phyloP scores from a whole-genome alignment of 1,140 invertebrate genomes.

The Aphis craccivora region DNA sequence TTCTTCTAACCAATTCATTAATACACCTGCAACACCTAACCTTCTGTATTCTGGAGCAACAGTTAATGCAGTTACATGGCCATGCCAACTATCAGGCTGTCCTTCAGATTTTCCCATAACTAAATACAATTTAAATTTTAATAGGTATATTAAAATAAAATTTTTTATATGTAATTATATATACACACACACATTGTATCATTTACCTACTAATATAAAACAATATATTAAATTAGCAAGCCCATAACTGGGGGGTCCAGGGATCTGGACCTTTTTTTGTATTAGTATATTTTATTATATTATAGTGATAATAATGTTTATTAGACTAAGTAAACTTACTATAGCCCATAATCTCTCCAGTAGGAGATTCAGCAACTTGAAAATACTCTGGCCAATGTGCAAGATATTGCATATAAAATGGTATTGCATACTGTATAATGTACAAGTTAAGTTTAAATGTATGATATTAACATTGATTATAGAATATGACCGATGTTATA shows the following conservation, averaged over 20 bases:
- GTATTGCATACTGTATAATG: conserved; percentile 81
- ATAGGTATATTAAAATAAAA: too few species aligned
- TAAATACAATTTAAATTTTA: conserved; percentile 66
- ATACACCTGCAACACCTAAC: conserved; percentile 86
- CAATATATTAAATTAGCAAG: too few species aligned
- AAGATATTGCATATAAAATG: conserved; percentile 97
- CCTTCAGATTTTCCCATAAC: conserved; percentile 99
- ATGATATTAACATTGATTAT: neutral
- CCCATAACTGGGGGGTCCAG: too few species aligned
- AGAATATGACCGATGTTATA: too few species aligned
- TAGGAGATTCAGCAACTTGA: conserved; percentile 93
- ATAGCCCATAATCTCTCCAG: conserved; percentile 97
- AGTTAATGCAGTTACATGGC: conserved; percentile 96
- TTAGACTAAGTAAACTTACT: conserved; percentile 74
- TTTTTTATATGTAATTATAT: too few species aligned
- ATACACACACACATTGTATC: too few species aligned
- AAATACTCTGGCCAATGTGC: conserved; percentile 99
- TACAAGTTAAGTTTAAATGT: conserved; percentile 20
- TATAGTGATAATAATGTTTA: too few species aligned
- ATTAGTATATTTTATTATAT: too few species aligned
- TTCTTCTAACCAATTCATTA: conserved; percentile 96
- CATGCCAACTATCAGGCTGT: conserved; percentile 94
- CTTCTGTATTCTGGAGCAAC: conserved; percentile 94
- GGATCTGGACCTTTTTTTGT: too few species aligned
- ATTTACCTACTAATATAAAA: neutral